Base-by-base conservation (phyloP, 2,797 vertebrate species). In the Austrolebias charrua region DNA sequence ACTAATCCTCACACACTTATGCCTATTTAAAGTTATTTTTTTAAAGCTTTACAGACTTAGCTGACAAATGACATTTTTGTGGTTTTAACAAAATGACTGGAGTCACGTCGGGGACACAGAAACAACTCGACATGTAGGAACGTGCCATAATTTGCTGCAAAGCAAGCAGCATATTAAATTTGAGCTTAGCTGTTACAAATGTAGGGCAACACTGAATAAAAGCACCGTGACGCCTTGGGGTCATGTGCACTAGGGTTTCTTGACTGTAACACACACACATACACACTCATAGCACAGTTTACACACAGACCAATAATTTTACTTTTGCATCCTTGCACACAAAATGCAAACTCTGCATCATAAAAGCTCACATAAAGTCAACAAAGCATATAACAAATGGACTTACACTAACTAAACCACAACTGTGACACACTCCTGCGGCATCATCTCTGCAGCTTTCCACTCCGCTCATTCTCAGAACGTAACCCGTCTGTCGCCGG, bases 141-240 rank as follows among this genome's bases (percentile, higher is more conserved):
- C 77, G 28, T 15, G 78, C 56, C 42, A 18, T 6, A 10, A 78
- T 67, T 76, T 31, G 76, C 11, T 40, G 38, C 38, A 40, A 40
- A 40, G 38, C 38, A 11, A 40, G 38, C 18, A 19, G 48, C 66
- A 40, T 59, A 63, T 53, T 64, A 77, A 80, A 65, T 72, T 53
- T 13, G 38, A 69, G 63, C 62, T 78, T 54, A 79, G 76, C 78
- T 69, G 71, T 66, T 64, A 71, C 74, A 64, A 91, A 88, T 90
- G 83, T 91, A 92, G 90, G 90, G 66, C 91, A 91, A 42, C 54
- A 5, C 56, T 72, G 82, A 90, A 84, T 49, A 66, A 85, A 83
- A 79, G 76, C 56, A 65, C 55, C 4, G 57, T 28, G 58, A 76
- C 67, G 86, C 85, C 82, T 76, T 69, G 76, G n/a, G 90, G 87